Conservation (phyloP, 2,888 invertebrate species). For the Acanthosepion esculentum region DNA sequence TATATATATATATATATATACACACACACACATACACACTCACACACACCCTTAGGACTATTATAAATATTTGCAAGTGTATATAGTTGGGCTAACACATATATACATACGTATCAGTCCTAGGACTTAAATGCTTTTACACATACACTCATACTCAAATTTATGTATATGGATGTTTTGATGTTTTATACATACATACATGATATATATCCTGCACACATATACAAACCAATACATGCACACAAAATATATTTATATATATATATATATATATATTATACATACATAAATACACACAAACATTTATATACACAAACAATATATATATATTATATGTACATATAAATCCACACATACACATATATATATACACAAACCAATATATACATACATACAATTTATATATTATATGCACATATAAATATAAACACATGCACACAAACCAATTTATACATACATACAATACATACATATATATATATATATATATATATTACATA, state of each 20-base stretch:
- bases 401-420: neutral
- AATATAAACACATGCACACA: neutral
- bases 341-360: neutral
- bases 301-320: neutral
- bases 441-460: neutral
- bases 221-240: neutral
- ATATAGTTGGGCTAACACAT: neutral
- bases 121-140: neutral
- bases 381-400: neutral
- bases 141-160: neutral
- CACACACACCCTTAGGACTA: too few relatives aligned
- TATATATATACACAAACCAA: neutral
- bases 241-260: too few relatives aligned
- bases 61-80: too few relatives aligned
- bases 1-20: too few relatives aligned
- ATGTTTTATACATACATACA: too few relatives aligned
- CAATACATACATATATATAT: neutral
- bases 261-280: neutral
- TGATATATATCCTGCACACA: too few relatives aligned
- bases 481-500: conserved; percentile 33
- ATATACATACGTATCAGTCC: neutral
- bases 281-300: neutral
- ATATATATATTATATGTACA: neutral
- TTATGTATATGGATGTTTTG: neutral
- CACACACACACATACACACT: too few relatives aligned